Evolutionary conservation across 2,113 vertebrate species (phyloP).

Genomic region (Synchiropus splendidus): DNA sequence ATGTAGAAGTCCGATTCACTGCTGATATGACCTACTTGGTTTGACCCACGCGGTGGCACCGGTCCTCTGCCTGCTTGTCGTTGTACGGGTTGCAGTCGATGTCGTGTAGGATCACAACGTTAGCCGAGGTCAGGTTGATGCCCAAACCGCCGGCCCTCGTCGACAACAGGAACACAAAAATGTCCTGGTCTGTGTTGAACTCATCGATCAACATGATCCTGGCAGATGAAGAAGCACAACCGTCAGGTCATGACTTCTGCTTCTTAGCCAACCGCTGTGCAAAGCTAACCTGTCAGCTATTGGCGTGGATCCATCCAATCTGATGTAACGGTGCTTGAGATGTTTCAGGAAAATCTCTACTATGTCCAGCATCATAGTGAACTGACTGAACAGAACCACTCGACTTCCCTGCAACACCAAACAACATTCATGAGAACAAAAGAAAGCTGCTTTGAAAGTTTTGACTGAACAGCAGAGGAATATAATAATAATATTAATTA

Average conservation of each 20-base stretch:
- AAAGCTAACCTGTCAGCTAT: conserved; percentile 76
- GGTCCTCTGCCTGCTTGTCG: conserved; percentile 94
- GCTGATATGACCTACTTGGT: conserved; percentile 50
- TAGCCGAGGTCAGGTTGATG: conserved; percentile 93
- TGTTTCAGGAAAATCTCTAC: conserved; percentile 85
- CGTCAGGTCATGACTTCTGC: not conserved
- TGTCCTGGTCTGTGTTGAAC: conserved; percentile 84
- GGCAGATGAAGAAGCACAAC: conserved; percentile 3
- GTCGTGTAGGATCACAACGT: conserved; percentile 94
- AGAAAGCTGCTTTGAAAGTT: no score
- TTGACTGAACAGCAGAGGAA: no score
- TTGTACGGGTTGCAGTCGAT: conserved; percentile 98
- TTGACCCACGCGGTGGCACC: conserved; percentile 94
- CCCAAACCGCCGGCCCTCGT: conserved; percentile 94
- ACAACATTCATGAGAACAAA: not conserved
- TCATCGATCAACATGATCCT: conserved; percentile 93
- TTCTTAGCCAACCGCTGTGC: no score
- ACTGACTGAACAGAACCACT: conserved; percentile 94
- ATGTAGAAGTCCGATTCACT: no score
- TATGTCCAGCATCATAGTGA: conserved; percentile 96
- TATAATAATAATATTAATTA: no score
- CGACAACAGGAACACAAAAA: conserved; percentile 93
- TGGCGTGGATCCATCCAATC: conserved; percentile 88
- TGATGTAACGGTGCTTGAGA: conserved; percentile 76
- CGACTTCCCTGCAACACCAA: conserved; percentile 73